These are phyloP conservation scores for Boloria euphrosyne DNA, from an alignment of 2,888 invertebrate genomes.

Conservation along the genomic window DNA sequence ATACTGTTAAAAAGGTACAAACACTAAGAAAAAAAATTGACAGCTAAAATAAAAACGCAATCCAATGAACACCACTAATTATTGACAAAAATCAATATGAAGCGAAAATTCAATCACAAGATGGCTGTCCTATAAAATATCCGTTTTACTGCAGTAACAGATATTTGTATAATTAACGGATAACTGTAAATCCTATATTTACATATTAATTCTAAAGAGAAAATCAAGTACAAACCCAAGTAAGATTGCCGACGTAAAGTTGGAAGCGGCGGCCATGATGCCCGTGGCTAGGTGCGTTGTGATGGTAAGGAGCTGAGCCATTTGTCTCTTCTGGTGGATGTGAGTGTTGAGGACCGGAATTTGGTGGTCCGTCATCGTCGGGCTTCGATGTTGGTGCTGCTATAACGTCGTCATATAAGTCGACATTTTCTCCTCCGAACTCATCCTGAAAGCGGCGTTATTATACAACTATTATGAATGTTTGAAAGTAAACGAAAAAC, in stretches of 20 bases:
- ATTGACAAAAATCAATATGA: conserved; percentile 16
- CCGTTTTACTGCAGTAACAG: conserved; percentile 48
- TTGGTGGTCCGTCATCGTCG: conserved; percentile 83
- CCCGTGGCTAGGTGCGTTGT: conserved; percentile 87
- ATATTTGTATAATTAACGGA: conserved; percentile 47
- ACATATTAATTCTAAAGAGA: conserved; percentile 67
- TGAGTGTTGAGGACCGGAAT: conserved; percentile 78
- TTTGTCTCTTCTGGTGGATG: conserved; percentile 86
- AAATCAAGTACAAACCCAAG: conserved; percentile 91
- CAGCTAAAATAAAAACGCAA: not conserved
- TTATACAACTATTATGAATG: conserved; percentile 7
- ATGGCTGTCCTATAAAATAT: conserved; percentile 40
- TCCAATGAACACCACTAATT: not conserved
- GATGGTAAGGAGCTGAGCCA: conserved; percentile 85
- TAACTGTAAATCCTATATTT: conserved; percentile 56
- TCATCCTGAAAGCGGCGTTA: conserved; percentile 84
- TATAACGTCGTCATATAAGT: conserved; percentile 97
- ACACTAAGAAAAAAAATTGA: not conserved
- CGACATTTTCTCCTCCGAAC: conserved; percentile 93
- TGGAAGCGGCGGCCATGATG: conserved; percentile 92
- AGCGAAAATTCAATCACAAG: conserved; percentile 38
- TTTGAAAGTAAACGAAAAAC: conserved; percentile 1
- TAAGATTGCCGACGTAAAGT: conserved; percentile 98
- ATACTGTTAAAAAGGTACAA: not conserved
- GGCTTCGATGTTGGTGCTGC: conserved; percentile 87